Conservation (phyloP, 2,797 vertebrate genomes). For the Pipistrellus pipistrellus region DNA sequence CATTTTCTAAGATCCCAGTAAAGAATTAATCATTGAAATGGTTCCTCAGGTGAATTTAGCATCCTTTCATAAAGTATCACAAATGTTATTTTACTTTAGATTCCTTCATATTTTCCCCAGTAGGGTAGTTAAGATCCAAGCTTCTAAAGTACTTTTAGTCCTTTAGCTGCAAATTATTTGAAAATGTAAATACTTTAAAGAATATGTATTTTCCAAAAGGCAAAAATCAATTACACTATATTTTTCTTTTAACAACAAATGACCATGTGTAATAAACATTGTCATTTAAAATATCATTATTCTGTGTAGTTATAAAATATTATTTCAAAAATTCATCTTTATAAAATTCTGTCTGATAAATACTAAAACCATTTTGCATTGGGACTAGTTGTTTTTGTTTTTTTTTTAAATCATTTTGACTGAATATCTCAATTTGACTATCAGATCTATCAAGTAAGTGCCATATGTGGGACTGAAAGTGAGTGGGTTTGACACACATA, state of each 20-base stretch:
- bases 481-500: constrained; percentile 54
- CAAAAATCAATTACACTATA: background rate
- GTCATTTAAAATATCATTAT: background rate
- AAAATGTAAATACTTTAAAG: background rate
- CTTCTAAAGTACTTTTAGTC: background rate
- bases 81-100: constrained; percentile 69
- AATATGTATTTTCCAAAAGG: background rate
- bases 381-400: constrained; percentile 28
- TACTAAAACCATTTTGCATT: constrained; percentile 53
- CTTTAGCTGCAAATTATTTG: background rate
- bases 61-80: background rate
- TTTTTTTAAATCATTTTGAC: constrained; percentile 37
- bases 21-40: background rate
- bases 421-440: constrained; percentile 30
- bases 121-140: rapidly evolving
- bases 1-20: background rate
- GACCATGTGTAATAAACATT: background rate
- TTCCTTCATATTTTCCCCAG: constrained; percentile 71
- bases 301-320: background rate
- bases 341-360: background rate
- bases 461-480: constrained; percentile 20
- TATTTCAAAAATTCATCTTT: background rate
- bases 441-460: constrained; percentile 40
- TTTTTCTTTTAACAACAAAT: background rate
- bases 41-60: background rate